Conservation (phyloP, 1,140 invertebrate species). For the Drepana arcuata region DNA sequence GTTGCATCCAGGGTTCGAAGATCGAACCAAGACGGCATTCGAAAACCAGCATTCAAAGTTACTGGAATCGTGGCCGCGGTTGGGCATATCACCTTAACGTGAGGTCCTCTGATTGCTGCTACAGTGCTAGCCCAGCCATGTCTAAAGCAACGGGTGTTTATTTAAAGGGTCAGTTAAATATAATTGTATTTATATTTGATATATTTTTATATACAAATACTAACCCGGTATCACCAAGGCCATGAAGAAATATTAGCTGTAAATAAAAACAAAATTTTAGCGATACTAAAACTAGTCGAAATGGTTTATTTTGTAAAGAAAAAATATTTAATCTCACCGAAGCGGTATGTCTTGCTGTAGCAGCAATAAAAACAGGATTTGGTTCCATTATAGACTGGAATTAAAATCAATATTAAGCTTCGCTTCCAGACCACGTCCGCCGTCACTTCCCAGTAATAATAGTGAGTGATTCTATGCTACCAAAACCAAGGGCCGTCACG, state of each 20-base stretch:
- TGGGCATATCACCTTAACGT: conserved; percentile 95
- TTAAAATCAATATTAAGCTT: conserved; percentile 44
- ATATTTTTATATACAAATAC: too few species aligned
- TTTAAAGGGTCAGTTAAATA: too few species aligned
- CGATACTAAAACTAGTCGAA: conserved; percentile 1
- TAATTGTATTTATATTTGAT: too few species aligned
- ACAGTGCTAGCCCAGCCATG: conserved; percentile 94
- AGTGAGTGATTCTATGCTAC: neutral
- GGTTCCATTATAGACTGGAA: conserved; percentile 54
- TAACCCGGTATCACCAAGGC: conserved; percentile 80
- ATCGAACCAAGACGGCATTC: conserved; percentile 98
- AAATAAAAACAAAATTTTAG: conserved; percentile 49
- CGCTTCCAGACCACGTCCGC: neutral
- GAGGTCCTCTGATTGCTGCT: conserved; percentile 82
- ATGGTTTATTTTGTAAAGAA: conserved; percentile 6
- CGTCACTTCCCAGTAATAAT: neutral
- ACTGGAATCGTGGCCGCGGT: conserved; percentile 94
- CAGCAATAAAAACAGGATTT: conserved; percentile 82
- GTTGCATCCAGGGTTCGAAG: conserved; percentile 86
- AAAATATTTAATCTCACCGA: conserved; percentile 75
- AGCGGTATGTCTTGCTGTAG: conserved; percentile 83
- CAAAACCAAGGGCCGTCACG: neutral
- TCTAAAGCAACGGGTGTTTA: too few species aligned
- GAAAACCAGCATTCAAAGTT: conserved; percentile 92
- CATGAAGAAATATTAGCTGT: conserved; percentile 82